Percentiles rank a stretch among this genome's conserved stretches.
phyloP scores from a whole-genome alignment of 2,888 invertebrate genomes.

The Trissonchulus latispiculum region DNA sequence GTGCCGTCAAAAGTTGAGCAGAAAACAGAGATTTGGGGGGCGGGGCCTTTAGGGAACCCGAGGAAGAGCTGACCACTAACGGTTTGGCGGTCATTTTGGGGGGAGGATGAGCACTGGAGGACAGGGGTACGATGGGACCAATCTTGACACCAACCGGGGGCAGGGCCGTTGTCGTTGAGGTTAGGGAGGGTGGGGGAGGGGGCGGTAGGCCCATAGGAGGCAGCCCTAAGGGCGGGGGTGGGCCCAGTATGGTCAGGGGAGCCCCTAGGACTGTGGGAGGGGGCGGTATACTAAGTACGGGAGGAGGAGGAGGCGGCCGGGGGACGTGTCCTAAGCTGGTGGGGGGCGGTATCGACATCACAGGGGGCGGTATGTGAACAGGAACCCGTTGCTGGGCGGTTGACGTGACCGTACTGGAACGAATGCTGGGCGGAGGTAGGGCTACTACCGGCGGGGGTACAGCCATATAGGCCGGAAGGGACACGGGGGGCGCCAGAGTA shows the following conservation, averaged over 20 bases:
- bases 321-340: background rate
- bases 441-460: too few relatives aligned
- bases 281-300: background rate
- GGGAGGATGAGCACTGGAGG: background rate
- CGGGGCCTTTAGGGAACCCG: background rate
- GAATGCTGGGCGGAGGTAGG: too few relatives aligned
- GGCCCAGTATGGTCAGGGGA: too few relatives aligned
- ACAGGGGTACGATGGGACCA: too few relatives aligned
- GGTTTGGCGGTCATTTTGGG: background rate
- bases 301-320: background rate
- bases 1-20: too few relatives aligned
- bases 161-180: background rate
- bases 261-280: background rate
- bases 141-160: background rate
- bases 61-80: too few relatives aligned
- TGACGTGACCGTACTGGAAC: background rate
- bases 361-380: background rate
- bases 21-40: background rate
- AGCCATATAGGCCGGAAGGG: too few relatives aligned
- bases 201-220: background rate
- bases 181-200: background rate
- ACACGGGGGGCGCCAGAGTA: background rate
- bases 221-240: background rate
- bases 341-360: background rate
- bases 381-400: too few relatives aligned